Base-by-base conservation (phyloP, 2,888 invertebrate genomes). In the Terebella lapidaria region DNA sequence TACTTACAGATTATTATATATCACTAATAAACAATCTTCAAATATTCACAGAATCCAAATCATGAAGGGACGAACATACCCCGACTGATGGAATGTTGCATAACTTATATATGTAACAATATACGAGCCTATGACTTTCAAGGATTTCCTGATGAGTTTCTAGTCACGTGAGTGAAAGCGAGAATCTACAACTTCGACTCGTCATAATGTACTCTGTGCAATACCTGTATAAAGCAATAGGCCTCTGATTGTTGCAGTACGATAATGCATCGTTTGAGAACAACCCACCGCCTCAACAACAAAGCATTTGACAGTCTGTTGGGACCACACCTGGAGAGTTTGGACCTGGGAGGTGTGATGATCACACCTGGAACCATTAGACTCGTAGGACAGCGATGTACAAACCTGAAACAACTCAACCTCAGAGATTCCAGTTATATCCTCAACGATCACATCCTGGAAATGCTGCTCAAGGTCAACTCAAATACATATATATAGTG, bases 401-500 rank as follows among this genome's bases (percentile, higher is more conserved):
- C 75, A 2, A 58, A 73, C 45, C 63, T 76, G 0, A 64, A 64
- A 22, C 66, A 70, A 3, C 64, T 77, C 45, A 73, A 70, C 58
- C 65, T 77, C 10, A 71, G 71, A 51, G 70, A 73, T 60, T 72
- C 73, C 68, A 74, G 75, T 1, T 77, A 76, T 63, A 64, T 77
- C 22, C 59, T 75, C 46, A 77, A 72, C 22, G 76, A 77, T 59
- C 71, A 61, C 49, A 25, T 72, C 45, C 58, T 74, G 28, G 68
- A 68, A 53, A 71, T 69, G 29, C 56, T 75, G 22, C 57, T 72
- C 22, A 74, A 71, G 70, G 76, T 76, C 64, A 56, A 57, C 47
- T 15, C 27, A 3, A 2, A 2, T 27, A 5, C 18, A 52, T 18
- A 24, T 24, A 42, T 22, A 35, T 18, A n/a, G n/a, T n/a, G n/a